These are phyloP conservation scores for Hyposoter didymator DNA, from an alignment of 2,888 invertebrate species.

Conservation along the genomic window DNA sequence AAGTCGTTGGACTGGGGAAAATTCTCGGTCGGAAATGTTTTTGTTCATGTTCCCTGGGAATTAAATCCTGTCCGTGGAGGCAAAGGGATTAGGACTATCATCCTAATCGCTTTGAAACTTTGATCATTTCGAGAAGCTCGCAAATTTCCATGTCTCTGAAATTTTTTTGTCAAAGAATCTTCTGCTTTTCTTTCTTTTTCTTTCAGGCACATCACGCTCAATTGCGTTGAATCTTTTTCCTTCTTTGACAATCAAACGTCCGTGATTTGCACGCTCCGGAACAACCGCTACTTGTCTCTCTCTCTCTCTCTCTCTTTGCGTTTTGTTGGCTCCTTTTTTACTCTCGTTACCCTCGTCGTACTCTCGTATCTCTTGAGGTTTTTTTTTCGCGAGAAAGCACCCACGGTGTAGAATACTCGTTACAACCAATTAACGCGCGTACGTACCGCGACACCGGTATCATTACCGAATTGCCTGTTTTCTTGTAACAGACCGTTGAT, in stretches of 20 bases:
- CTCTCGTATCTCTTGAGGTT: constrained; percentile 28
- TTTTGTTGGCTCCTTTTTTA: neutral
- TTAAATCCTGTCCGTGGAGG: neutral
- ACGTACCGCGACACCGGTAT: constrained; percentile 69
- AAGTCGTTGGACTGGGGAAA: neutral
- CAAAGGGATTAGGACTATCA: neutral
- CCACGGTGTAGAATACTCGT: constrained; percentile 59
- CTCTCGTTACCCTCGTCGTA: constrained; percentile 4
- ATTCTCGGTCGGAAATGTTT: neutral
- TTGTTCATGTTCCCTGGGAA: neutral
- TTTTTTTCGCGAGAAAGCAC: constrained; percentile 29
- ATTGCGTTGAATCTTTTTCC: constrained; percentile 44
- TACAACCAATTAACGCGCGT: constrained; percentile 68
- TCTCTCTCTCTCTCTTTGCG: neutral
- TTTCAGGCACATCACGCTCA: constrained; percentile 23
- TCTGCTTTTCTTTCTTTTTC: neutral
- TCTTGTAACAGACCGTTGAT: constrained; percentile 55
- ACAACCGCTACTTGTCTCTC: constrained; percentile 34
- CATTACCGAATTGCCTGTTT: constrained; percentile 64
- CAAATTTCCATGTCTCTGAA: constrained; percentile 8
- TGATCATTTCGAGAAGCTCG: constrained; percentile 9
- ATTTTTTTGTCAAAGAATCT: neutral
- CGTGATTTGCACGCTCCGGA: constrained; percentile 49
- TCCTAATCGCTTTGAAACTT: constrained; percentile 15
- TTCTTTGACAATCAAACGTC: constrained; percentile 24